Evolutionary conservation across 1,140 invertebrate species (phyloP), one percentile per base, ranked within the genome.

Genomic region (Bombus turneri): DNA sequence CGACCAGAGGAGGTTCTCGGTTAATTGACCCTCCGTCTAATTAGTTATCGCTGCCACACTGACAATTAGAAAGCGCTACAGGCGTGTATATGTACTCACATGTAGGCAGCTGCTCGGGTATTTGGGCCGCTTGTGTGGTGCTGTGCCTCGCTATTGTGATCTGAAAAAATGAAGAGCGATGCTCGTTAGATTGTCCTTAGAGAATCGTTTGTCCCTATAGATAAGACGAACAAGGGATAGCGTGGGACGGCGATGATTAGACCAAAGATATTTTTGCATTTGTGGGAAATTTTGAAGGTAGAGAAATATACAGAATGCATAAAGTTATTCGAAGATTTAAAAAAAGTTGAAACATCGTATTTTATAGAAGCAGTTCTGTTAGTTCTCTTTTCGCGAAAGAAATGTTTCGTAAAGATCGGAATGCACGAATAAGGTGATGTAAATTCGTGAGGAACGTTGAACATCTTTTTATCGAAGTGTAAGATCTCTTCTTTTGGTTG

Each of bases 101-200:
- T 71, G 94, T 93, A 69, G 93, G 91, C 86, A 88, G 86, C 72
- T 91, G 84, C 59, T 91, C 86, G 91, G 93, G 93, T 93, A 95
- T 93, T 89, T 95, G 94, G 78, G 94, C 94, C 79, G 93, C 94
- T 71, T 91, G 86, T 90, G 88, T 87, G 86, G 81, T 92, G 91
- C 92, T 91, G 89, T 93, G 93, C 92, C 93, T 94, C 87, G 92
- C 90, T 91, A 94, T 93, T 92, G 93, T 93, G 85, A 95, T 92
- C 94, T 95, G 91, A 78, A 94, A 94, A 91, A 90, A 73, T 90
- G 47, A 89, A 59, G 73, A 92, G 91, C 59, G 73, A 47, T 41
- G 78, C 82, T 82, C 79, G 57, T 90, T 86, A 88, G 77, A 89
- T 89, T 25, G 81, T 68, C 59, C 81, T 41, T 76, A 53, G 72